Evolutionary conservation across 2,113 vertebrate genomes (phyloP).

Genomic region (Meriones unguiculatus): DNA sequence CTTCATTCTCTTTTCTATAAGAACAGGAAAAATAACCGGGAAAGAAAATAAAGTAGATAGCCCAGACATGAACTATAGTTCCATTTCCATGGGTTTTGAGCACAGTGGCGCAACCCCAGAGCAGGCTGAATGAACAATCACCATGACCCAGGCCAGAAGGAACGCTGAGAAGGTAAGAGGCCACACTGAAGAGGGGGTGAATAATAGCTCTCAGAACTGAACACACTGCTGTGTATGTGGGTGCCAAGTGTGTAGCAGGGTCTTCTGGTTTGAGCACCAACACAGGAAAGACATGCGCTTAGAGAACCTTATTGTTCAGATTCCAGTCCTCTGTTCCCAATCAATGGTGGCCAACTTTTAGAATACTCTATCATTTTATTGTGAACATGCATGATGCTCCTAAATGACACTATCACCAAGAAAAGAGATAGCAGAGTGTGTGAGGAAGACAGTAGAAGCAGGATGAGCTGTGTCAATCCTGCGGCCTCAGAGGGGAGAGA

Average conservation of each 20-base stretch:
- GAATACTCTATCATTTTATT: conserved; percentile 55
- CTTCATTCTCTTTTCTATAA: conserved; percentile 67
- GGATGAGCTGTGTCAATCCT: not conserved
- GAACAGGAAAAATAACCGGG: conserved; percentile 51
- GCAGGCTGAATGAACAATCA: not conserved
- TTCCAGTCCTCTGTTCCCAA: not conserved
- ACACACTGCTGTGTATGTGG: not conserved
- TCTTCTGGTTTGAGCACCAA: not conserved
- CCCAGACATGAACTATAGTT: conserved; percentile 22
- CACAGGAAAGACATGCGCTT: not conserved
- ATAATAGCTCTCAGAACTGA: not conserved
- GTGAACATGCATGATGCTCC: not conserved
- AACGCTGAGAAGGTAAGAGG: conserved; percentile 31
- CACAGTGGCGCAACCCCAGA: not conserved
- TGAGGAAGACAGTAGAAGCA: not conserved
- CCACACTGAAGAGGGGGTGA: not conserved
- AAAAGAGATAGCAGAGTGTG: not conserved
- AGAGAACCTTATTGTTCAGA: conserved; percentile 11
- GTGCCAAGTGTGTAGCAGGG: not conserved
- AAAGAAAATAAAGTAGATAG: conserved; percentile 67
- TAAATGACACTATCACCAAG: conserved; percentile 20
- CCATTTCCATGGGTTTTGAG: not conserved
- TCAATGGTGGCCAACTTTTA: not conserved
- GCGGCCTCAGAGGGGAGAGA: not conserved
- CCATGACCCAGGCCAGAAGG: not conserved